Evolutionary conservation across 2,888 invertebrate genomes (phyloP).

Genomic region (Dendrolimus pini): DNA sequence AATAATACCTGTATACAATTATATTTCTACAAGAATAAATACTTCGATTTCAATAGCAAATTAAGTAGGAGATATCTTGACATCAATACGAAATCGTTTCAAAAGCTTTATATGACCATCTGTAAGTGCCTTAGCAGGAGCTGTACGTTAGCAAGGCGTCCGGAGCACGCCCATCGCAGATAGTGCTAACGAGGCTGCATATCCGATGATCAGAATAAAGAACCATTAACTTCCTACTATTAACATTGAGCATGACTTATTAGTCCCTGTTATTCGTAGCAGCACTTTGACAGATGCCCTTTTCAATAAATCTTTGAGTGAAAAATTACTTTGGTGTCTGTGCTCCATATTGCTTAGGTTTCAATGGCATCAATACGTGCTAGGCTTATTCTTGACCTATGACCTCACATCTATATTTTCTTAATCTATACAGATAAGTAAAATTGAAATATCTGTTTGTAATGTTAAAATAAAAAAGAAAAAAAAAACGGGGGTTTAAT

Average conservation of each 20-base stretch:
- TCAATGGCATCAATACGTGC: too few relatives aligned
- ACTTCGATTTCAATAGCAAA: too few relatives aligned
- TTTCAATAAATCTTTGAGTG: slow-evolving; percentile 17
- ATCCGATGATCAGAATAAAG: slow-evolving; percentile 33
- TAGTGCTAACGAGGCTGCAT: slow-evolving; percentile 48
- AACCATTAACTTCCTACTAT: slow-evolving; percentile 28
- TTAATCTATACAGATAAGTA: too few relatives aligned
- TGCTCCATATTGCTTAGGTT: background rate
- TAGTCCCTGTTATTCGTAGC: slow-evolving; percentile 18
- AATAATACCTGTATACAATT: too few relatives aligned
- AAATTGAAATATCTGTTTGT: too few relatives aligned
- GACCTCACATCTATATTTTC: too few relatives aligned
- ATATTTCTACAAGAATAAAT: too few relatives aligned
- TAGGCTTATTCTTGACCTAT: too few relatives aligned
- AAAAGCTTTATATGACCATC: background rate
- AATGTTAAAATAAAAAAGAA: too few relatives aligned
- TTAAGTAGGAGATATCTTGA: too few relatives aligned
- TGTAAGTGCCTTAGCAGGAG: background rate
- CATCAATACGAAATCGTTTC: too few relatives aligned
- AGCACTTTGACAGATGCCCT: slow-evolving; percentile 21
- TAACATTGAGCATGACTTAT: slow-evolving; percentile 23
- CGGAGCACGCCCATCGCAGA: slow-evolving; percentile 34
- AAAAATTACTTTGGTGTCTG: background rate
- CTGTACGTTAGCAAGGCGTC: slow-evolving; percentile 5
- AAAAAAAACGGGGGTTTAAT: too few relatives aligned